A percentile compares a stretch with the other conserved stretches of the same genome.
Evolutionary conservation across 2,888 invertebrate genomes (phyloP).

Genomic region (Lissocephala sabroskyi): DNA sequence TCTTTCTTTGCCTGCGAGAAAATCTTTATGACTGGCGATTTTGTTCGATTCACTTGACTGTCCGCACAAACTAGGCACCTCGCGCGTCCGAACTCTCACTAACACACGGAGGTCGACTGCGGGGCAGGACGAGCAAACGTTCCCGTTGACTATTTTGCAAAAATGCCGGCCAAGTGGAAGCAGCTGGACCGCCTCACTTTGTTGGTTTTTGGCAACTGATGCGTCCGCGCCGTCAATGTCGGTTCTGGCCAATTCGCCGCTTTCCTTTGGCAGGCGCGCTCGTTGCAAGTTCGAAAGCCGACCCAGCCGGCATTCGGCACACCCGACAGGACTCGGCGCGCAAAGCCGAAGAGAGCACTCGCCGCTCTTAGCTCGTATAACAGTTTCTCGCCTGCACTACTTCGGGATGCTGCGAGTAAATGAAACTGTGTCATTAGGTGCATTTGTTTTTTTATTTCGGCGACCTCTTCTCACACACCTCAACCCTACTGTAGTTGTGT

Average conservation of each 20-base stretch:
- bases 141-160: neutral
- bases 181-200: conserved; percentile 45
- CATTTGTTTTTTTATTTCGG: conserved; percentile 55
- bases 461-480: conserved; percentile 2
- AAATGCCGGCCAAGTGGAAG: neutral
- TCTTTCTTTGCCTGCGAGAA: too few species aligned
- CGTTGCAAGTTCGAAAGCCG: conserved; percentile 15
- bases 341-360: conserved; percentile 12
- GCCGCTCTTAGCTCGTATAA: conserved; percentile 29
- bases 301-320: neutral
- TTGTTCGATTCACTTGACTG: too few species aligned
- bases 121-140: too few species aligned
- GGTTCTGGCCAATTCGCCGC: conserved; percentile 29
- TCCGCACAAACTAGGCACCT: too few species aligned
- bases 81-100: too few species aligned
- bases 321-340: too few species aligned
- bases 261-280: neutral
- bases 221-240: conserved; percentile 16
- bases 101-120: too few species aligned
- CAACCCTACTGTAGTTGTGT: too few species aligned
- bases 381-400: conserved; percentile 19
- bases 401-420: conserved; percentile 22
- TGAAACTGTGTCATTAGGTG: conserved; percentile 62
- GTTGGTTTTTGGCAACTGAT: conserved; percentile 42
- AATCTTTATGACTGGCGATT: too few species aligned